Evolutionary conservation across 2,113 vertebrate species (phyloP), one percentile per base, ranked within the genome.

Genomic region (Atlantisia rogersi): DNA sequence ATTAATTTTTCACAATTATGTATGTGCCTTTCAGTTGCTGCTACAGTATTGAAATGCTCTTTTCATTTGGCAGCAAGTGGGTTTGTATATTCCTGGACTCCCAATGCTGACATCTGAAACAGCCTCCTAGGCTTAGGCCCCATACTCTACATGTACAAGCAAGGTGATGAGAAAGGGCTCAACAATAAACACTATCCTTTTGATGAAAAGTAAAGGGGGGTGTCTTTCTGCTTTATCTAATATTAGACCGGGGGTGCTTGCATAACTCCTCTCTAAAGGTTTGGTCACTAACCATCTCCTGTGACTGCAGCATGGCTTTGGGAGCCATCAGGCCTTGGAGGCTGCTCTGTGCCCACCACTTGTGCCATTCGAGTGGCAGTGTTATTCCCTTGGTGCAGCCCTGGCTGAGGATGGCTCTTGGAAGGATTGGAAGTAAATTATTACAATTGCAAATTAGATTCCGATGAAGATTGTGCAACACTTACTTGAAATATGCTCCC

Each of bases 381-480:
- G 1, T 50, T 55, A 92, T 46, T 96, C 87, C 82, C 71, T 46
- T 24, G 15, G 46, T 44, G 42, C 69, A 37, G 64, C 18, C 42
- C 46, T 83, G 67, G 56, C 55, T 93, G 64, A 92, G 73, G 46
- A 56, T 25, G 29, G 48, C 78, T 90, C 74, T 93, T 81, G 40
- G 37, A 79, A 82, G 19, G 16, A 56, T 14, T 70, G 29, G 28
- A 86, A 92, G 32, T 62, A 63, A 78, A 71, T 94, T 19, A 74
- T 88, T 80, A 85, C 50, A 79, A 46, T 85, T 92, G 64, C 85
- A 92, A 82, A 94, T 88, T 58, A 86, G 64, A 56, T 95, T 95
- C 56, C 71, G 76, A 0, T 67, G 39, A 67, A 92, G 69, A 37
- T 15, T 78, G 55, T 59, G 32, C 79, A 70, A 32, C 15, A 4